Percentiles rank a stretch among this genome's conserved stretches.
Conservation (phyloP, 2,888 invertebrate species). For the Falcaria lacertinaria region DNA sequence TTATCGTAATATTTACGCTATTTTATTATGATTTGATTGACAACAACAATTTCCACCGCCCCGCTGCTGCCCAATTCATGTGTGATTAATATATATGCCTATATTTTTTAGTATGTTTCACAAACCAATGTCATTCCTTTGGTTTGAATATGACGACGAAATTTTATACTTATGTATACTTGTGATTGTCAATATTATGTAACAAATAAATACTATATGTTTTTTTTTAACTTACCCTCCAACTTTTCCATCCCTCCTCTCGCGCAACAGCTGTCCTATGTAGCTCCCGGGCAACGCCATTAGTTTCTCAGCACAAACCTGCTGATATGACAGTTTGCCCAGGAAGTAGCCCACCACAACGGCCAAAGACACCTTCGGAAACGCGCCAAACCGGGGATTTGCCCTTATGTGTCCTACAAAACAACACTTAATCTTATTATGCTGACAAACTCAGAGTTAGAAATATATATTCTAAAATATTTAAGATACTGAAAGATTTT, state of each 20-base stretch:
- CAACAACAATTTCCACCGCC: too few species aligned
- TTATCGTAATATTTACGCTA: background rate
- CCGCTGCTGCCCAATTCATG: too few species aligned
- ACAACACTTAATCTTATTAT: background rate
- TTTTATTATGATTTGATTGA: background rate
- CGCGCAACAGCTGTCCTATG: conserved; percentile 61
- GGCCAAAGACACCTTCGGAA: conserved; percentile 85
- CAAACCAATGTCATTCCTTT: too few species aligned
- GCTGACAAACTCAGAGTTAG: too few species aligned
- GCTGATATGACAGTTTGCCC: conserved; percentile 90
- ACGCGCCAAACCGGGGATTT: conserved; percentile 83
- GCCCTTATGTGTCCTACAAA: conserved; percentile 78
- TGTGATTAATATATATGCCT: too few species aligned
- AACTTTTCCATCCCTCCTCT: conserved; percentile 49
- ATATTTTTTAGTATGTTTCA: too few species aligned
- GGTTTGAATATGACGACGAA: too few species aligned
- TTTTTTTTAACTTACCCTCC: conserved; percentile 30
- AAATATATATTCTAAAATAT: too few species aligned
- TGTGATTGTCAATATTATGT: too few species aligned
- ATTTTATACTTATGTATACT: too few species aligned
- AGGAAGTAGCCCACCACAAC: conserved; percentile 86
- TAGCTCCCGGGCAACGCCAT: conserved; percentile 89
- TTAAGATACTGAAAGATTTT: too few species aligned
- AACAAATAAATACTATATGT: too few species aligned
- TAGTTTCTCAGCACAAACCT: conserved; percentile 88